Percentiles rank a stretch among this genome's conserved stretches.
phyloP scores from a whole-genome alignment of 2,113 vertebrate species.

The Lontra canadensis region DNA sequence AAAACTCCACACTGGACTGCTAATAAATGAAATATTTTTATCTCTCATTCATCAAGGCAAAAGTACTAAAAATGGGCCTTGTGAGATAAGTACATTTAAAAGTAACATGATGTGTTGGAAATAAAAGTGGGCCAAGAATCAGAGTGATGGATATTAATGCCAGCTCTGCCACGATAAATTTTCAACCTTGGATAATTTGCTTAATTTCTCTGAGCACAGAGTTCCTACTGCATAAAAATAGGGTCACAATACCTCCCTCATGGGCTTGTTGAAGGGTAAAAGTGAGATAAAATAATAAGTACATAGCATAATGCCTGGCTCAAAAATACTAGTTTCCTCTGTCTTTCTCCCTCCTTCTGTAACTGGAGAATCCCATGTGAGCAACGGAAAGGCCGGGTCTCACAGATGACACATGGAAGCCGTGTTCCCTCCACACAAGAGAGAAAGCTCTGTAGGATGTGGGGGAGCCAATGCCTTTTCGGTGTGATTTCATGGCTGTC shows the following conservation, averaged over 20 bases:
- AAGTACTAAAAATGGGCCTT: not conserved
- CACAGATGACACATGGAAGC: not conserved
- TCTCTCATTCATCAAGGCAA: not conserved
- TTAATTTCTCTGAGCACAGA: not conserved
- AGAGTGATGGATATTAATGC: rapidly evolving
- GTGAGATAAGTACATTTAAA: not conserved
- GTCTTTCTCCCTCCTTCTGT: not conserved
- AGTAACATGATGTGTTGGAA: not conserved
- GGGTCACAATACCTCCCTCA: not conserved
- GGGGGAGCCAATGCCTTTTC: not conserved
- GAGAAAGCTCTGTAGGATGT: not conserved
- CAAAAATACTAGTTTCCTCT: not conserved
- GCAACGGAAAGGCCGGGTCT: not conserved
- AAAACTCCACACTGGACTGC: not conserved
- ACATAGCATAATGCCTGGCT: not conserved
- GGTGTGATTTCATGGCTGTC: not conserved
- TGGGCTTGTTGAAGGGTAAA: not conserved
- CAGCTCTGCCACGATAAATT: not conserved
- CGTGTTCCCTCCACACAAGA: not conserved
- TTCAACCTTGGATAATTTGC: not conserved
- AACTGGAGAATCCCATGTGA: not conserved
- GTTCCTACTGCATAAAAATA: not conserved
- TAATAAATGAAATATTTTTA: not conserved
- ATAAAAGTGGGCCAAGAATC: not conserved
- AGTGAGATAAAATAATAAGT: not conserved